phyloP scores from a whole-genome alignment of 1,140 invertebrate species.

The Psix sp. region DNA sequence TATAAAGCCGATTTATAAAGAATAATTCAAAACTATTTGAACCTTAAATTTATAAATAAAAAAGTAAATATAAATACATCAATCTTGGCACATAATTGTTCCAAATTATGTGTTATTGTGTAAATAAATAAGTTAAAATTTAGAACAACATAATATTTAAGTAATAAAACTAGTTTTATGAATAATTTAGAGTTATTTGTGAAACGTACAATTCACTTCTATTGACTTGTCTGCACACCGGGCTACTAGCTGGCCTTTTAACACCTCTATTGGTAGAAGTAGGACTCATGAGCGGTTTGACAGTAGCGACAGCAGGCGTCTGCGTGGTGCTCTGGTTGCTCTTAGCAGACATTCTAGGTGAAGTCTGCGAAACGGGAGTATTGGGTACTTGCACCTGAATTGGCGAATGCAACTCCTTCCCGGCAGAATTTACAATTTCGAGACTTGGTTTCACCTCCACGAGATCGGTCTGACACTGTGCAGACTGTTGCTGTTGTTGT shows the following conservation, averaged over 20 bases:
- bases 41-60: too few species aligned
- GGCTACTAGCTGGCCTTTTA: constrained; percentile 71
- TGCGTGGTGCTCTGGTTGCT: constrained; percentile 52
- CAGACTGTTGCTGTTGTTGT: constrained; percentile 64
- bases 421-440: constrained; percentile 64
- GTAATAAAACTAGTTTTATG: too few species aligned
- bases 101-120: too few species aligned
- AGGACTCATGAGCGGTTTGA: constrained; percentile 64
- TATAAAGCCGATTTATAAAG: too few species aligned
- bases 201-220: constrained; percentile 71
- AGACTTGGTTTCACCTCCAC: constrained; percentile 68
- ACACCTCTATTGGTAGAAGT: constrained; percentile 65
- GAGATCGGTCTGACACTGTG: constrained; percentile 72
- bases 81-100: too few species aligned
- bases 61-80: too few species aligned
- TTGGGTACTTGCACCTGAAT: constrained; percentile 65
- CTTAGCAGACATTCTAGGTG: constrained; percentile 66
- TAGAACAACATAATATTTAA: too few species aligned
- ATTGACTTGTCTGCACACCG: constrained; percentile 69
- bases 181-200: too few species aligned
- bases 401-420: constrained; percentile 69
- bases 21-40: too few species aligned
- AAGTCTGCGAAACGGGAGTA: constrained; percentile 66
- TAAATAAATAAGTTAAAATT: too few species aligned
- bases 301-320: constrained; percentile 28